Percentiles rank a stretch among this genome's conserved stretches.
phyloP scores from a whole-genome alignment of 2,797 vertebrate genomes.

The Orestias chungarensis region DNA sequence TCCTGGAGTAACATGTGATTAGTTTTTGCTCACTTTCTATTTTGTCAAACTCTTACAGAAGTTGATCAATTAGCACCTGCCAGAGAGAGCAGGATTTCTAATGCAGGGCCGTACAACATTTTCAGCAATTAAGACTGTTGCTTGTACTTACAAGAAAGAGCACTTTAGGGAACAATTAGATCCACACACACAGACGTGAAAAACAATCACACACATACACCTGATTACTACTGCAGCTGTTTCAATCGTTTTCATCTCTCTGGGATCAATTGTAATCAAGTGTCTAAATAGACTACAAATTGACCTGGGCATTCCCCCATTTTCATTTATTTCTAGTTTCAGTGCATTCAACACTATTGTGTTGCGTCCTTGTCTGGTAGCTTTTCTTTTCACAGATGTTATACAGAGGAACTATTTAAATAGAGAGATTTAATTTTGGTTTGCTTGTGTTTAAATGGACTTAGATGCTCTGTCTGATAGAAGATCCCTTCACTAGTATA shows the following conservation, averaged over 20 bases:
- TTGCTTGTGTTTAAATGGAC: constrained; percentile 6
- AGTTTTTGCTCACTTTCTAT: constrained; percentile 29
- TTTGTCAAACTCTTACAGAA: constrained; percentile 58
- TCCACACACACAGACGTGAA: constrained; percentile 21
- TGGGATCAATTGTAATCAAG: constrained; percentile 66
- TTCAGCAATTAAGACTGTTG: constrained; percentile 62
- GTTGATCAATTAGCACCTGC: constrained; percentile 68
- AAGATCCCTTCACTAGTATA: not conserved
- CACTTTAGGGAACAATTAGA: constrained; percentile 52
- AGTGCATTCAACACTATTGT: not conserved
- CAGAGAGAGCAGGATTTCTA: constrained; percentile 50
- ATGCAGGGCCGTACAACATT: constrained; percentile 45
- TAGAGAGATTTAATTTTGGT: not conserved
- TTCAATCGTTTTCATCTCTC: constrained; percentile 48
- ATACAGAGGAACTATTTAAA: not conserved
- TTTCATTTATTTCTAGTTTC: constrained; percentile 26
- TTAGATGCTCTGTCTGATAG: not conserved
- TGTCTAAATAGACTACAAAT: constrained; percentile 50
- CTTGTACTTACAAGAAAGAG: constrained; percentile 44
- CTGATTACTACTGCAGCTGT: constrained; percentile 59
- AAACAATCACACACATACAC: constrained; percentile 24
- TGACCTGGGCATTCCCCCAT: constrained; percentile 28
- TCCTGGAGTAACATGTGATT: constrained; percentile 45
- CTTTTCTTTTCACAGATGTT: not conserved
- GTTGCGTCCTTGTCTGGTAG: constrained; percentile 1